Conservation (phyloP, 2,113 vertebrate genomes). For the Peromyscus polionotus region DNA sequence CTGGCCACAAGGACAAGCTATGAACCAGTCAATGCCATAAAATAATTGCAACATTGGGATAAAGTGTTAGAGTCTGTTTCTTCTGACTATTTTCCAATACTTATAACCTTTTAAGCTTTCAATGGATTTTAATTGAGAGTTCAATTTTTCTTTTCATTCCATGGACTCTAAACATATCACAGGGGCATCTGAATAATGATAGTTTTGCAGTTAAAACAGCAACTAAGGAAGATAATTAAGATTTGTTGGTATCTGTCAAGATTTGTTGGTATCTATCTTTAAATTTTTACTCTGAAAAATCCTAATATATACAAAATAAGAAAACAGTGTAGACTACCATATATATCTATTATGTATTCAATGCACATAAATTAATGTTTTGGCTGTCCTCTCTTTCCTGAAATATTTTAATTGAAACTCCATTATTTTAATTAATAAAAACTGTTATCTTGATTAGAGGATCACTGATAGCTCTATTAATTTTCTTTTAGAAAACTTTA, state of each 20-base stretch:
- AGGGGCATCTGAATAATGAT: background rate
- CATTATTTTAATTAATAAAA: background rate
- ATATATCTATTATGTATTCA: background rate
- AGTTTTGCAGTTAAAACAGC: background rate
- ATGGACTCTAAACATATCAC: background rate
- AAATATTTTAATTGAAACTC: background rate
- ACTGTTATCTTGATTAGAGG: background rate
- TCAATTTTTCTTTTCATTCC: conserved; percentile 9
- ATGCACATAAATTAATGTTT: conserved; percentile 3
- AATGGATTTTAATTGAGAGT: background rate
- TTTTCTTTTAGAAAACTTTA: conserved; percentile 5
- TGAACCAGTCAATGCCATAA: background rate
- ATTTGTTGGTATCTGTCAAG: conserved; percentile 12
- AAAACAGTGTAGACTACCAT: background rate
- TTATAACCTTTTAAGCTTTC: background rate
- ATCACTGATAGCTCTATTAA: background rate
- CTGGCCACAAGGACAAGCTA: background rate
- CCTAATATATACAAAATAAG: background rate
- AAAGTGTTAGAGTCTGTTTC: background rate
- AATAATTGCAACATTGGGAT: background rate
- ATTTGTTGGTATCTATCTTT: background rate
- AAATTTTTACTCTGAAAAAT: background rate
- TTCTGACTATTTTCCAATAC: background rate
- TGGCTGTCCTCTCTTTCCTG: background rate
- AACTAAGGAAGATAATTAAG: conserved; percentile 14